A percentile compares a stretch with the other conserved stretches of the same genome.
Conservation (phyloP, 2,797 vertebrate species). For the Pantherophis vulpinus region DNA sequence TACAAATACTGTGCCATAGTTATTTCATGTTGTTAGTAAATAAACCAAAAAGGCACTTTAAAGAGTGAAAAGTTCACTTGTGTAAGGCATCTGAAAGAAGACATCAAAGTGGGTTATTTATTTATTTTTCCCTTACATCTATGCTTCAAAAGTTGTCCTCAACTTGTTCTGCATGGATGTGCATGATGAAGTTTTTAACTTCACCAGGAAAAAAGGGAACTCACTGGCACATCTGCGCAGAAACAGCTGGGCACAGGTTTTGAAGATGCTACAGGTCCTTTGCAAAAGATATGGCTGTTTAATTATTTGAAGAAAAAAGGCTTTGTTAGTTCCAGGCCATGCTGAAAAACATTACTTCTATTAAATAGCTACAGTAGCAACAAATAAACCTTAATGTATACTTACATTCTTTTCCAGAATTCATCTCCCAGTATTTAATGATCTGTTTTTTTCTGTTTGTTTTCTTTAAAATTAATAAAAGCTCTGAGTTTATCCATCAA, state of each 20-base stretch:
- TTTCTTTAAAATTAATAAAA: not conserved
- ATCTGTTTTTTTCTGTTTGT: not conserved
- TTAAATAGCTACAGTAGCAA: too few species aligned
- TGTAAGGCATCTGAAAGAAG: not conserved
- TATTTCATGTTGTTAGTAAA: not conserved
- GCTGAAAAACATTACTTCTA: too few species aligned
- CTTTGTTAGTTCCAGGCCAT: too few species aligned
- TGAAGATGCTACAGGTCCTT: not conserved
- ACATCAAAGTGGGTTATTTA: not conserved
- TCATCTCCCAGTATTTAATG: not conserved
- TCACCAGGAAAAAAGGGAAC: not conserved
- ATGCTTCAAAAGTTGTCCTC: not conserved
- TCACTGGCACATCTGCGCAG: not conserved
- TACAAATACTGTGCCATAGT: not conserved
- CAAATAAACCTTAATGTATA: too few species aligned
- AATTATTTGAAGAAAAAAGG: too few species aligned
- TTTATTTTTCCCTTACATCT: not conserved
- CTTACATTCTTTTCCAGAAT: not conserved
- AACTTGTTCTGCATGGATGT: not conserved
- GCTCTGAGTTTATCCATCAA: not conserved
- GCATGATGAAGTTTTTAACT: not conserved
- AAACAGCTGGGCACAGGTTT: not conserved
- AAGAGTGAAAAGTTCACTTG: not conserved
- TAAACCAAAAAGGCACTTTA: not conserved
- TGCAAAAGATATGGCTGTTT: too few species aligned